phyloP scores from a whole-genome alignment of 2,113 vertebrate species.

The Felis catus region DNA sequence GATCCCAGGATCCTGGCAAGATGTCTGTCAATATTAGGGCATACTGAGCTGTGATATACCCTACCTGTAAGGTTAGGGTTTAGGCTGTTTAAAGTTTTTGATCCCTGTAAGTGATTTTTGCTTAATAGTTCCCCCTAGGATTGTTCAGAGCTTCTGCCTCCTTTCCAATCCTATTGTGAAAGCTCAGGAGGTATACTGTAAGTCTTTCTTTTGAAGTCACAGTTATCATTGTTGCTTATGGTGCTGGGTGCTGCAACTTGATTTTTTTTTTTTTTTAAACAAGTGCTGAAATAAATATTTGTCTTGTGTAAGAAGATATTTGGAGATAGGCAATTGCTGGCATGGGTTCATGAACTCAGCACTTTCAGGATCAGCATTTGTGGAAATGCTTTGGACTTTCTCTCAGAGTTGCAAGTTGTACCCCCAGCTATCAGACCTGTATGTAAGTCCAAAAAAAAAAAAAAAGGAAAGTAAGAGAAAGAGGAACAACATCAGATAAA shows the following conservation, averaged over 20 bases:
- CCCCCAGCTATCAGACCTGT: background rate
- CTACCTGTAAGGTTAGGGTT: background rate
- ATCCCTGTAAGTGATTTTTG: background rate
- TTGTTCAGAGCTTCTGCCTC: background rate
- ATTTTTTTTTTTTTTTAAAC: background rate
- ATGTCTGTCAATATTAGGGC: background rate
- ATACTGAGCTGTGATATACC: background rate
- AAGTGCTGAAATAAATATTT: background rate
- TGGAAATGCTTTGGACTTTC: background rate
- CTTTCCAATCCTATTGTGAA: background rate
- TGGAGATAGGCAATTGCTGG: background rate
- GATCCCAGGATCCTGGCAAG: background rate
- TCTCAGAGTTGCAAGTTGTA: background rate
- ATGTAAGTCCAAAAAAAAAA: background rate
- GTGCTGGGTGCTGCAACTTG: background rate
- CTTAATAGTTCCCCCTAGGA: background rate
- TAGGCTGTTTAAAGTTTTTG: conserved; percentile 5
- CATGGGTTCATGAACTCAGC: background rate
- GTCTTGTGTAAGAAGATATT: background rate
- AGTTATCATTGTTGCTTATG: background rate
- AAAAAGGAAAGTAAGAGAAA: background rate
- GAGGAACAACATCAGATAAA: background rate
- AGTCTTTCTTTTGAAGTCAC: conserved; percentile 23
- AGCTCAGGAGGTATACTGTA: background rate
- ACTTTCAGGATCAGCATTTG: background rate